Conservation (phyloP, 2,113 vertebrate species). For the Connochaetes taurinus region DNA sequence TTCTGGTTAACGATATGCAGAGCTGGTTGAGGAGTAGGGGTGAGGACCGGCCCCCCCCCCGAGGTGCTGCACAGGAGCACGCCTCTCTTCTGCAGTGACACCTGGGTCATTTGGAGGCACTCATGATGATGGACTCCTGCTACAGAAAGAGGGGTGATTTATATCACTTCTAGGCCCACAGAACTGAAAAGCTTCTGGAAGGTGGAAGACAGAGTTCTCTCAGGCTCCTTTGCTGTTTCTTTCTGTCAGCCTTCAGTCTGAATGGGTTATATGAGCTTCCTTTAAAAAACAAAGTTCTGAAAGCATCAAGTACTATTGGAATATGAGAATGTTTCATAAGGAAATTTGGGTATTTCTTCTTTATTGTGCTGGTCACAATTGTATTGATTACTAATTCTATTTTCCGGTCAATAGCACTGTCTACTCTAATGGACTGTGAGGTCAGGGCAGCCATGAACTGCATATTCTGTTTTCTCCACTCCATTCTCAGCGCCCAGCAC, state of each 20-base stretch:
- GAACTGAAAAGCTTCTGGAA: background rate
- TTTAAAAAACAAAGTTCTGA: background rate
- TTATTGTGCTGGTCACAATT: background rate
- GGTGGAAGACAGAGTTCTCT: background rate
- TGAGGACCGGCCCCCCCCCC: background rate
- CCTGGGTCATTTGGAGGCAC: background rate
- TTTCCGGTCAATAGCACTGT: background rate
- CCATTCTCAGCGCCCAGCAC: background rate
- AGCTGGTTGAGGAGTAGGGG: background rate
- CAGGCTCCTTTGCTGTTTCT: background rate
- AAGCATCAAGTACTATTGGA: background rate
- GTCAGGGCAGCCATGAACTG: background rate
- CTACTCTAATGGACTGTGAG: background rate
- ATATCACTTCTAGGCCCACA: background rate
- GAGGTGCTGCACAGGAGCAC: background rate
- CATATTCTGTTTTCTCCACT: background rate
- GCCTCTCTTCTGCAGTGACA: background rate
- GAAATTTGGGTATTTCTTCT: background rate
- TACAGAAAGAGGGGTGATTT: background rate
- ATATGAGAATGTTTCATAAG: background rate
- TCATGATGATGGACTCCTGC: background rate
- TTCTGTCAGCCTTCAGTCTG: background rate
- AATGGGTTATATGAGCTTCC: background rate
- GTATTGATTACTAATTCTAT: background rate
- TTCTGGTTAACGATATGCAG: background rate